Conservation (phyloP, 2,113 vertebrate species). For the Poecilia latipinna region DNA sequence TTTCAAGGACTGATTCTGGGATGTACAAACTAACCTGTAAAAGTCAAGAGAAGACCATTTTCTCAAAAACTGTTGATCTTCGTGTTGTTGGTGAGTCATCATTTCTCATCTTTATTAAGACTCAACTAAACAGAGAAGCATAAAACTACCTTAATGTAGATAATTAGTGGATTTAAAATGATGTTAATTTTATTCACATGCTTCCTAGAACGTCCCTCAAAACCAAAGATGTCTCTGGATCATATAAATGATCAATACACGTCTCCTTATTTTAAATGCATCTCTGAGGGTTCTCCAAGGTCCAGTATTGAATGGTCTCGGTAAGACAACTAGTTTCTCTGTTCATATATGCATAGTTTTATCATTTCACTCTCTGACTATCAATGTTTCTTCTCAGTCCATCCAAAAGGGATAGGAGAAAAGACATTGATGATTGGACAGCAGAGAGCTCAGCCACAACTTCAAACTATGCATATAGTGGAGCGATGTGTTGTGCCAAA, state of each 20-base stretch:
- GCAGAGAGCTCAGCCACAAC: background rate
- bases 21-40: constrained; percentile 78
- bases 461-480: fast-evolving
- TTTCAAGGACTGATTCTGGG: constrained; percentile 80
- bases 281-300: constrained; percentile 81
- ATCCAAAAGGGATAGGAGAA: fast-evolving
- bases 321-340: constrained; percentile 42
- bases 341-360: background rate
- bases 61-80: constrained; percentile 78
- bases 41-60: constrained; percentile 47
- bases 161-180: fast-evolving
- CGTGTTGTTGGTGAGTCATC: constrained; percentile 64
- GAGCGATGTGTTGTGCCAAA: constrained; percentile 73
- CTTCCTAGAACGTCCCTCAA: constrained; percentile 62
- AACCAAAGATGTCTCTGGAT: constrained; percentile 60
- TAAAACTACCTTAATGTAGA: fast-evolving
- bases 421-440: fast-evolving
- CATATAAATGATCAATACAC: fast-evolving
- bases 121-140: background rate
- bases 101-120: fast-evolving
- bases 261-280: constrained; percentile 59
- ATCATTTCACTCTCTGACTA: background rate
- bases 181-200: background rate
- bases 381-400: background rate
- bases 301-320: constrained; percentile 78